Evolutionary conservation across 2,113 vertebrate species (phyloP), one percentile per base, ranked within the genome.

Genomic region (Rhynchopsitta pachyrhyncha): DNA sequence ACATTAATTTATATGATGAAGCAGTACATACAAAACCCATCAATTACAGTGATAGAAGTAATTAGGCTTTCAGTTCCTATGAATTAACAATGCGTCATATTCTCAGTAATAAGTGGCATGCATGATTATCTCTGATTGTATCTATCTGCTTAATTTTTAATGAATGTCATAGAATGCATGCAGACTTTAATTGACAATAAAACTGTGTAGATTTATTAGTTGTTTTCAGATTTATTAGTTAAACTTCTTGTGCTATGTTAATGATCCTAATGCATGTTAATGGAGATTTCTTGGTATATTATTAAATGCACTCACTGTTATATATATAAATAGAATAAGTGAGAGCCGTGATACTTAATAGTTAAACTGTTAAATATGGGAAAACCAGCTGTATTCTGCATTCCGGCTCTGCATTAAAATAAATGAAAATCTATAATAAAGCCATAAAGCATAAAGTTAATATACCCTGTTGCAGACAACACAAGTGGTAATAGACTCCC

Each of bases 131-230:
- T 83, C 91, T 95, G 92, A 96, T 89, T 96, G 62, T 80, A 88
- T 80, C 86, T 90, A 89, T 91, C 91, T 92, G 83, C 77, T 96
- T 81, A 79, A 97, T 97, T 97, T 97, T 98, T 97, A 97, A 97
- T 93, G 78, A 90, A 95, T 96, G 87, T 91, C 84, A 95, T 49
- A 57, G 68, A 16, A 96, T 42, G 37, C 77, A 89, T 77, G 84
- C 63, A 90, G 41, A 94, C 95, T 96, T 97, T 97, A 97, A 95
- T 91, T 91, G 80, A 91, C 70, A 97, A 82, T 95, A 93, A 96
- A 92, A 97, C 29, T 71, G 84, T 77, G n/a, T 29, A 95, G 74
- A 98, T 96, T 82, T 95, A 97, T 97, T 96, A 90, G 79, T 46
- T 90, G 75, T 95, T 94, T 95, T 96, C 66, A 95, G 77, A 35